A percentile compares a stretch with the other conserved stretches of the same genome.
Evolutionary conservation across 1,140 invertebrate species (phyloP).

Genomic region (Drosophila carrolli): DNA sequence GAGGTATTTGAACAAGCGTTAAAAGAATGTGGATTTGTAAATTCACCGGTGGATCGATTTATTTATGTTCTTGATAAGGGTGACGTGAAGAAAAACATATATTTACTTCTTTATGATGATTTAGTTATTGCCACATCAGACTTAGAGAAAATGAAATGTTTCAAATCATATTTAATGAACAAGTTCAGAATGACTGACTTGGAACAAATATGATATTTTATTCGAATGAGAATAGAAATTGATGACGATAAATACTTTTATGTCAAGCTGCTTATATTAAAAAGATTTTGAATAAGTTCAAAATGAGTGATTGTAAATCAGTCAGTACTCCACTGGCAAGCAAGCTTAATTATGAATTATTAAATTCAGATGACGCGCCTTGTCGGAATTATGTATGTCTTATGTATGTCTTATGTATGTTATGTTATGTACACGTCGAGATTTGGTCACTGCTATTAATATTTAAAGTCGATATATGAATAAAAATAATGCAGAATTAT

Average conservation of each 20-base stretch:
- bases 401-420: too few relatives aligned
- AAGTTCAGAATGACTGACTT: background rate
- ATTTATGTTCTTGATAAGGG: constrained; percentile 1
- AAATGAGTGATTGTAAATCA: too few relatives aligned
- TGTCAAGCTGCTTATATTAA: background rate
- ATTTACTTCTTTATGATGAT: background rate
- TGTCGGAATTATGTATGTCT: too few relatives aligned
- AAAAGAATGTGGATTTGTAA: background rate
- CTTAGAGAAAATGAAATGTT: too few relatives aligned
- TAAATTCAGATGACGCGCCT: too few relatives aligned
- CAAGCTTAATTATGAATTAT: too few relatives aligned
- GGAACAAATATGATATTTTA: background rate
- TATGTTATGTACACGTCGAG: too few relatives aligned
- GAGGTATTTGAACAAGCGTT: too few relatives aligned
- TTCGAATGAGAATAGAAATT: background rate
- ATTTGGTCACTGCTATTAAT: too few relatives aligned
- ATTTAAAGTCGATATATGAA: too few relatives aligned
- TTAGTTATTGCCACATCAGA: background rate
- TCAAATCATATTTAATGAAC: too few relatives aligned
- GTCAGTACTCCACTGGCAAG: too few relatives aligned
- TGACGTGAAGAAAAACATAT: background rate
- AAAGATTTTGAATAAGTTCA: background rate
- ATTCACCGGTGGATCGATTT: background rate
- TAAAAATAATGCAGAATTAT: background rate
- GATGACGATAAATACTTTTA: background rate